Base-by-base conservation (phyloP, 2,113 vertebrate genomes). In the Marcusenius ussheri region DNA sequence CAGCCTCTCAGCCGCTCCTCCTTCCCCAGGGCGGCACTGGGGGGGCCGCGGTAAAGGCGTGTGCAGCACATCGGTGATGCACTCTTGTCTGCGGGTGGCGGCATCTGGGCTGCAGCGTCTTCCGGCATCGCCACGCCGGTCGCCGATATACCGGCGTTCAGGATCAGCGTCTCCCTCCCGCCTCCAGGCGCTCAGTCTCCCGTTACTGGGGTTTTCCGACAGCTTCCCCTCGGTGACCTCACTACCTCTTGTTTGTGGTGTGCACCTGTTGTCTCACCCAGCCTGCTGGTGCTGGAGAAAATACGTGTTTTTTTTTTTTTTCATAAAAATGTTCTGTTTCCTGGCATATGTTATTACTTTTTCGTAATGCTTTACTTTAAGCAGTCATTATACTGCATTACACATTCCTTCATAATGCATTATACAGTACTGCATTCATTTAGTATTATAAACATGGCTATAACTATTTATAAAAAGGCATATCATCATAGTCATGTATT, bases 211-310 rank as follows among this genome's bases (percentile, higher is more conserved):
- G 9, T 21, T 6, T 62, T 89, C 46, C 66, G 9, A 87, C 39
- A 86, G 8, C 80, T 19, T 11, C 39, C 24, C 74, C 70, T 58
- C 39, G 45, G 13, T 6, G 13, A 11, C 51, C 83, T 42, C n/a
- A 89, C 92, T 94, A 96, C 91, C 95, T 95, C 92, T 96, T 96
- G 92, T 90, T 95, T 27, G 95, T 89, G 9, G 94, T 91, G 70
- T 93, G 92, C 42, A 95, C 94, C 91, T 96, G 96, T 86, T 96
- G 95, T 91, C 95, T 93, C 90, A 93, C 93, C 96, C 96, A 96
- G 5, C 93, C 94, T 15, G 95, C 93, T 39, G 95, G 95, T 84
- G 95, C 95, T 96, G 90, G 49, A 88, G 19, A 88, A 87, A 80
- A 80, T 39, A 80, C 15, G 2, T 15, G 1, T 17, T 19, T 39